Conservation (phyloP, 2,888 invertebrate species). For the Julus scandinavius region DNA sequence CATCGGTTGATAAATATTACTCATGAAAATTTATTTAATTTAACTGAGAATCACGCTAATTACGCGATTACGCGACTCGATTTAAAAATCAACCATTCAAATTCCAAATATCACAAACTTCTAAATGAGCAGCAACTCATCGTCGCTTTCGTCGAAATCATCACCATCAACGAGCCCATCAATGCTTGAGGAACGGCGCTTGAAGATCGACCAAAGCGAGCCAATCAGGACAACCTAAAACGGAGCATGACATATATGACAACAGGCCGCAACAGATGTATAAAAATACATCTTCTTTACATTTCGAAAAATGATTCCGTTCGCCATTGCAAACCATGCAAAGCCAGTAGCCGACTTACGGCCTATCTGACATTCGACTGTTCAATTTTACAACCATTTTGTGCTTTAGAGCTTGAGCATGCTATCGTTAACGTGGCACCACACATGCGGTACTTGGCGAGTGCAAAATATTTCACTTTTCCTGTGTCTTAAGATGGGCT, state of each 20-base stretch:
- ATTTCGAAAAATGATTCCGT: too few relatives aligned
- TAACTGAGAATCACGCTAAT: neutral
- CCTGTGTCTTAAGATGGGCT: too few relatives aligned
- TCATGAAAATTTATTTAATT: neutral
- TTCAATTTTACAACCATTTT: too few relatives aligned
- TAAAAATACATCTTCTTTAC: too few relatives aligned
- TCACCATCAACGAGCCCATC: slow-evolving; percentile 52
- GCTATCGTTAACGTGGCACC: too few relatives aligned
- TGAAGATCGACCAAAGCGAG: slow-evolving; percentile 55
- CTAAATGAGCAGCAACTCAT: slow-evolving; percentile 48
- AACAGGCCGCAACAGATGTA: neutral
- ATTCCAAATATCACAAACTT: neutral
- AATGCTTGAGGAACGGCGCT: slow-evolving; percentile 45
- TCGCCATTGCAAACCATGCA: too few relatives aligned
- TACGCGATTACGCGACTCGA: neutral
- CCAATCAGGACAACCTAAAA: slow-evolving; percentile 55
- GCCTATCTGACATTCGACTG: too few relatives aligned
- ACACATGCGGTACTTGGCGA: too few relatives aligned
- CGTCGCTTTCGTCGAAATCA: slow-evolving; percentile 57
- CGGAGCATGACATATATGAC: neutral
- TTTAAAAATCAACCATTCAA: neutral
- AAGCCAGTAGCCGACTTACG: too few relatives aligned
- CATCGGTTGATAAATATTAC: too few relatives aligned
- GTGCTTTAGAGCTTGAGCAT: too few relatives aligned
- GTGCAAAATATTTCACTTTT: too few relatives aligned